Evolutionary conservation across 2,888 invertebrate genomes (phyloP), one percentile per base, ranked within the genome.

Genomic region (Craniophora ligustri): DNA sequence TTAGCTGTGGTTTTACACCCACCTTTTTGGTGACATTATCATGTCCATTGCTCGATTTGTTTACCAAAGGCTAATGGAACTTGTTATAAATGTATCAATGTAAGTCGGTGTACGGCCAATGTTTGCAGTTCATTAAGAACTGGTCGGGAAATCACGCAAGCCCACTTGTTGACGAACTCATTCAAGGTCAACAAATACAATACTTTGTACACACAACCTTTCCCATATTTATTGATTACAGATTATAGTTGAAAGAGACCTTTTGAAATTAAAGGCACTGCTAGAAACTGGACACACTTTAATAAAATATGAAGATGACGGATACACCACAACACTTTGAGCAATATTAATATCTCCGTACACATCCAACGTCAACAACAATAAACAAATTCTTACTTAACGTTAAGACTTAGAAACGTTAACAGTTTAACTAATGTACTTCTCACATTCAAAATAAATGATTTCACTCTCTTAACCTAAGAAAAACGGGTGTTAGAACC

Each of bases 281-380:
- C 67, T 68, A 72, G 45, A 76, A 69, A 78, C 41, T 65, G 64
- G 75, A 81, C 88, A 86, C 87, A 77, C 83, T 88, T 91, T 89
- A 88, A 82, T 88, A 82, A 85, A 82, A 84, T 79, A 78, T 77
- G 73, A 78, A 78, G 72, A 77, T 71, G 59, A 76, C 73, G 65
- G 51, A 38, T 78, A 74, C 84, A 79, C 75, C 72, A n/a, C n/a
- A 36, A 72, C 82, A 85, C 80, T 83, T 91, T 91, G 91, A 92
- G 91, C 92, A 91, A 89, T 82, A 85, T 70, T 70, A 82, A 84
- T 76, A 83, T 78, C 68, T 78, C 78, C 73, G 73, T 79, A 78
- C 73, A 83, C 70, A 67, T 76, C 56, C 74, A 76, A 67, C 75
- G 65, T 72, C 76, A 82, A 84, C 81, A 84, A 87, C 86, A 88